Evolutionary conservation across 2,888 invertebrate genomes (phyloP).

Genomic region (Parnassius orleans): DNA sequence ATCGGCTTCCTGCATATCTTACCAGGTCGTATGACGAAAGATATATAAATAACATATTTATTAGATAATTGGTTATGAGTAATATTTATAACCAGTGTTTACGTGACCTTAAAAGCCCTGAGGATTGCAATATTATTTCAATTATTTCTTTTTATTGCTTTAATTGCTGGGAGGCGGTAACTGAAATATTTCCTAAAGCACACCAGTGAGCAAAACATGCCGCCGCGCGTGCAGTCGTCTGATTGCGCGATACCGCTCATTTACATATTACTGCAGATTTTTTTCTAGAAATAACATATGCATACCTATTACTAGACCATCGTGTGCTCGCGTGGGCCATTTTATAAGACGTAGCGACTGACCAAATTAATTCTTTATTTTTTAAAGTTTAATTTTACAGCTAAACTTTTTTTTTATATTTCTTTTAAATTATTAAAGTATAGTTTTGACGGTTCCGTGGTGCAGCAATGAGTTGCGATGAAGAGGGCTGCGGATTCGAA

Average conservation of each 20-base stretch:
- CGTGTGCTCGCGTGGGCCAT: slow-evolving; percentile 41
- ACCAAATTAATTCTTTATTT: neutral
- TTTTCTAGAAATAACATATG: slow-evolving; percentile 65
- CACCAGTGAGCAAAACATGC: slow-evolving; percentile 45
- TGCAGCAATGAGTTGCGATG: too few relatives aligned
- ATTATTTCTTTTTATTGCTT: neutral
- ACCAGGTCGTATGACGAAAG: too few relatives aligned
- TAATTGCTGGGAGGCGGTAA: slow-evolving; percentile 13
- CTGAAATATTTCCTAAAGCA: slow-evolving; percentile 22
- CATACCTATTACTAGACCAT: slow-evolving; percentile 56
- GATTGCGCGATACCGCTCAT: slow-evolving; percentile 60
- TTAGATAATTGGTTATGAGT: too few relatives aligned
- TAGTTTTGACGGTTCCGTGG: too few relatives aligned
- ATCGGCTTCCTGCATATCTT: too few relatives aligned
- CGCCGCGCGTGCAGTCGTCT: slow-evolving; percentile 54
- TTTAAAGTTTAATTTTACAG: too few relatives aligned
- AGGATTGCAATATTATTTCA: neutral
- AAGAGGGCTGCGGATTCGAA: too few relatives aligned
- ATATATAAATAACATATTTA: too few relatives aligned
- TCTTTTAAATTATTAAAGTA: too few relatives aligned
- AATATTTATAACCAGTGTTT: too few relatives aligned
- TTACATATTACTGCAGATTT: slow-evolving; percentile 78
- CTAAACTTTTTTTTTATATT: too few relatives aligned
- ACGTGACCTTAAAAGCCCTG: too few relatives aligned
- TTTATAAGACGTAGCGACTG: slow-evolving; percentile 13